A percentile compares a stretch with the other conserved stretches of the same genome.
These are phyloP conservation scores for Gryllus longicercus DNA, from an alignment of 2,888 invertebrate species.

Conservation along the genomic window DNA sequence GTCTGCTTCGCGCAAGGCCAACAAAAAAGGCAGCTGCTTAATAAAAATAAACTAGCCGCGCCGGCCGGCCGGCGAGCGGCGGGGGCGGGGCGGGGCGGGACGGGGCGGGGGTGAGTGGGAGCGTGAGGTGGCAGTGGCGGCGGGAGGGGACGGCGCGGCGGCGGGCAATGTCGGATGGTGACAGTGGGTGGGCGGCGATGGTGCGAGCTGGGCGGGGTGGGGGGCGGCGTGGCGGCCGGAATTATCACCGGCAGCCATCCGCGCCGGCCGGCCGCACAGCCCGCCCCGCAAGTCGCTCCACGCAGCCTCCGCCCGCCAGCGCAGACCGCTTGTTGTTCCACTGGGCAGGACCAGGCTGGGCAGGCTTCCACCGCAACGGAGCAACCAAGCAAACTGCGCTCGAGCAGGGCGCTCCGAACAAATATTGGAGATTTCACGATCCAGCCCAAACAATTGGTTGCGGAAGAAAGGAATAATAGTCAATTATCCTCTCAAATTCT, in stretches of 20 bases:
- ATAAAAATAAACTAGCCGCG: conserved; percentile 9
- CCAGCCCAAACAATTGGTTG: too few relatives aligned
- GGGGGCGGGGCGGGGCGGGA: not conserved
- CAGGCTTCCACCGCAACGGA: too few relatives aligned
- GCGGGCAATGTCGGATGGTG: not conserved
- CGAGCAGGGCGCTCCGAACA: too few relatives aligned
- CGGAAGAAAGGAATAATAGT: too few relatives aligned
- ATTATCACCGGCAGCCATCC: conserved; percentile 17
- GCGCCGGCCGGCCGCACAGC: not conserved
- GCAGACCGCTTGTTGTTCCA: too few relatives aligned
- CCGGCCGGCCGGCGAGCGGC: not conserved
- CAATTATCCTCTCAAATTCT: too few relatives aligned
- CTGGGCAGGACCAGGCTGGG: too few relatives aligned
- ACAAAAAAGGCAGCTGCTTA: conserved; percentile 4
- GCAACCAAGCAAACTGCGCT: too few relatives aligned
- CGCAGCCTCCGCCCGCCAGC: too few relatives aligned
- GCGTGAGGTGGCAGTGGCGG: not conserved
- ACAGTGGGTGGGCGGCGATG: too few relatives aligned
- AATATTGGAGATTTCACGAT: too few relatives aligned
- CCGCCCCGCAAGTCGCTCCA: not conserved
- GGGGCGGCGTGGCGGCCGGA: not conserved
- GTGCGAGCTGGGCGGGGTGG: too few relatives aligned
- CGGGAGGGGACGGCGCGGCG: not conserved
- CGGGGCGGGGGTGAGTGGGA: not conserved
- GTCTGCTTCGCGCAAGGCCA: conserved; percentile 27